Conservation (phyloP, 2,888 invertebrate genomes). For the Ctenicera cuprea region DNA sequence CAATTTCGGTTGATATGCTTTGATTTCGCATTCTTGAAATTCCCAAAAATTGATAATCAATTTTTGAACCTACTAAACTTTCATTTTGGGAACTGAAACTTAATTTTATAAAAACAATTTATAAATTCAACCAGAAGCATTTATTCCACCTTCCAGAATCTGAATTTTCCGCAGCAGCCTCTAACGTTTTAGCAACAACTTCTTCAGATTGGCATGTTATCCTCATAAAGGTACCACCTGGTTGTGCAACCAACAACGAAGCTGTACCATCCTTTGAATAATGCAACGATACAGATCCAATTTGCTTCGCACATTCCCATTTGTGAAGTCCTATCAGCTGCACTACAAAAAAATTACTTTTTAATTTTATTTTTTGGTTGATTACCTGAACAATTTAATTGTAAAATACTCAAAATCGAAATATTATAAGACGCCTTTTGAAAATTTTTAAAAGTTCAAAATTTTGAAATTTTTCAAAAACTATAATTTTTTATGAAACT, state of each 20-base stretch:
- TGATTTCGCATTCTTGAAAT: conserved; percentile 79
- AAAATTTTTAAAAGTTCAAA: no score
- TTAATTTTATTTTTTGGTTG: no score
- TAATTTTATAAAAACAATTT: neutral
- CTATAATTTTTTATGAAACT: no score
- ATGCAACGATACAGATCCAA: conserved; percentile 76
- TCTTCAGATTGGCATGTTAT: conserved; percentile 73
- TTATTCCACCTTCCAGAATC: conserved; percentile 52
- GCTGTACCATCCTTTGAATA: conserved; percentile 75
- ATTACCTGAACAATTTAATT: no score
- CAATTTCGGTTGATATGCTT: conserved; percentile 81
- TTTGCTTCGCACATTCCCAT: conserved; percentile 85
- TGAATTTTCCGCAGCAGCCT: conserved; percentile 35
- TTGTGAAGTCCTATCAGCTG: conserved; percentile 80
- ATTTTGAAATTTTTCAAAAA: no score
- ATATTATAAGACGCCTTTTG: no score
- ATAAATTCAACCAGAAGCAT: neutral
- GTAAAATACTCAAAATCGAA: no score
- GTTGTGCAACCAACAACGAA: conserved; percentile 82
- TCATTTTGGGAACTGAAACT: conserved; percentile 66
- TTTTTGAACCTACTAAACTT: conserved; percentile 71
- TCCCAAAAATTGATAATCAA: conserved; percentile 80
- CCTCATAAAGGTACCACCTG: conserved; percentile 83
- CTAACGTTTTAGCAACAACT: conserved; percentile 36
- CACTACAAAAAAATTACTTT: no score